These are phyloP conservation scores for Polia nebulosa DNA, from an alignment of 2,888 invertebrate species.

Conservation along the genomic window DNA sequence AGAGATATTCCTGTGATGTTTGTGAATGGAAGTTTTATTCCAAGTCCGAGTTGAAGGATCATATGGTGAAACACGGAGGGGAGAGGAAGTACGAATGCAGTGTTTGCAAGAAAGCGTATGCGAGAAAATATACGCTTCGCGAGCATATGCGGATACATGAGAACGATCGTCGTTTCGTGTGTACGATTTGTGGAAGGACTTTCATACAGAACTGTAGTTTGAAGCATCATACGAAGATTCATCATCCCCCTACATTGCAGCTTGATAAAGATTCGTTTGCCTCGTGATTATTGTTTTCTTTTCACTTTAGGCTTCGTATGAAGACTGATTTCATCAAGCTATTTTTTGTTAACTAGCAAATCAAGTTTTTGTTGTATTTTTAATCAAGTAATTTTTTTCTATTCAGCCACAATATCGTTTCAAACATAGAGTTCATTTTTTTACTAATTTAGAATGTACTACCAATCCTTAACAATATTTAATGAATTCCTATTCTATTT, in stretches of 20 bases:
- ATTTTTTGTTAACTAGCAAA: too few species aligned
- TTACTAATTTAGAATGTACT: not conserved
- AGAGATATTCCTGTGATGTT: conserved; percentile 84
- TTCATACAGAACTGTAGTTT: conserved; percentile 86
- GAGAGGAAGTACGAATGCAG: conserved; percentile 88
- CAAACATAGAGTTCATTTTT: not conserved
- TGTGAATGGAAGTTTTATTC: conserved; percentile 91
- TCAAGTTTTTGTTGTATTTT: not conserved
- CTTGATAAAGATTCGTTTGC: conserved; percentile 53
- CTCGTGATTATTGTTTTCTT: conserved; percentile 24
- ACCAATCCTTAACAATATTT: not conserved
- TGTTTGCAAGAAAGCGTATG: conserved; percentile 89
- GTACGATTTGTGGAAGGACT: conserved; percentile 80
- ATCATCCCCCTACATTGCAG: conserved; percentile 74
- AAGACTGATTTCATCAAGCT: conserved; percentile 28
- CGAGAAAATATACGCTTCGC: conserved; percentile 84
- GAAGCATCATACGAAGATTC: conserved; percentile 83
- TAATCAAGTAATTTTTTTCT: not conserved
- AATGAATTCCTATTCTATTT: not conserved
- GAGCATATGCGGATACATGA: conserved; percentile 87
- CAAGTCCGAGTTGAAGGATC: conserved; percentile 89
- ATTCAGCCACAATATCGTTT: not conserved
- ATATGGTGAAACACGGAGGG: conserved; percentile 89
- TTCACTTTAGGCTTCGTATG: not conserved
- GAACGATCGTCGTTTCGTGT: conserved; percentile 83